phyloP scores from a whole-genome alignment of 2,888 invertebrate species.

The Melanostoma mellinum region DNA sequence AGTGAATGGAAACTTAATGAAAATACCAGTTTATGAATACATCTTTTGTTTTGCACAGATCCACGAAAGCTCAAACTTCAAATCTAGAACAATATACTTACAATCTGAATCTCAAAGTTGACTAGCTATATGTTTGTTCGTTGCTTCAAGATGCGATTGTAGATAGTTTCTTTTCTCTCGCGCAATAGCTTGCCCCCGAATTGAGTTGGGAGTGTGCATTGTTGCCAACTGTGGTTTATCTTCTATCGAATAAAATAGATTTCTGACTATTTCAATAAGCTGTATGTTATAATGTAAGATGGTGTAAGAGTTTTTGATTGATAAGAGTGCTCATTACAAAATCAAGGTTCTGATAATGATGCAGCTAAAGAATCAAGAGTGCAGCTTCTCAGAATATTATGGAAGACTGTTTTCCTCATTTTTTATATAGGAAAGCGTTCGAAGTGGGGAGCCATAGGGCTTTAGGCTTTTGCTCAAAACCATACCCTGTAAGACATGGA shows the following conservation, averaged over 20 bases:
- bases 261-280: neutral
- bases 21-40: slow-evolving; percentile 58
- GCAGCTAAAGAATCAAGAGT: no score
- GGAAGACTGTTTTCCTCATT: no score
- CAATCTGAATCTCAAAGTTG: neutral
- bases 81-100: neutral
- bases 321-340: no score
- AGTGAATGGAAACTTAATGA: slow-evolving; percentile 47
- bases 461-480: no score
- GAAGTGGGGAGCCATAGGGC: no score
- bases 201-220: neutral
- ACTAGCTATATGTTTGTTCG: neutral
- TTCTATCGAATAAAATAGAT: no score
- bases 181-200: neutral
- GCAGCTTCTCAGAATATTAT: no score
- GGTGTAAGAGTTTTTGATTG: no score
- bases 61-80: neutral
- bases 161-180: slow-evolving; percentile 7
- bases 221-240: neutral
- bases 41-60: slow-evolving; percentile 14
- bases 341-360: no score
- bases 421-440: no score
- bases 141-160: neutral
- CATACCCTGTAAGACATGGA: no score
- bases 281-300: neutral